Evolutionary conservation across 2,113 vertebrate species (phyloP).

Genomic region (Boulengeromyrus knoepffleri): DNA sequence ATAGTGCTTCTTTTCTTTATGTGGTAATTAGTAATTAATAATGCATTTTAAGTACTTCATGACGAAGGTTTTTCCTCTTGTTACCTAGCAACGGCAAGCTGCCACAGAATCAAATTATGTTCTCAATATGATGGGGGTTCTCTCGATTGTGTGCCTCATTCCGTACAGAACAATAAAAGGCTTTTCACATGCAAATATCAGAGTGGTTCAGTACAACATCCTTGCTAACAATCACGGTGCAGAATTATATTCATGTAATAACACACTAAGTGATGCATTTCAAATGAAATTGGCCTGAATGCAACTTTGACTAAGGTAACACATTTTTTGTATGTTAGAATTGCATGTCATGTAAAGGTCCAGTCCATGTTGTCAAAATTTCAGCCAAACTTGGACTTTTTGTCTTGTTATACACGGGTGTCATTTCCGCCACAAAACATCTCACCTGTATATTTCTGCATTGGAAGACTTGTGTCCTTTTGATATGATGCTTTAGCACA

Average conservation of each 20-base stretch:
- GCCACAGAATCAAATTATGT: slow-evolving; percentile 47
- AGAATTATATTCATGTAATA: slow-evolving; percentile 14
- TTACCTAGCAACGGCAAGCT: slow-evolving; percentile 66
- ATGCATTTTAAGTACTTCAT: slow-evolving; percentile 59
- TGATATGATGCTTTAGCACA: not conserved
- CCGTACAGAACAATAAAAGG: slow-evolving; percentile 27
- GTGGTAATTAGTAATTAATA: slow-evolving; percentile 55
- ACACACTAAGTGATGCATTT: slow-evolving; percentile 8
- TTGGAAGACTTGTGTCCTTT: not conserved
- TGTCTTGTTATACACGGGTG: not conserved
- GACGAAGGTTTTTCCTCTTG: slow-evolving; percentile 59
- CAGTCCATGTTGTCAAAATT: not conserved
- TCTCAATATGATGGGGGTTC: slow-evolving; percentile 32
- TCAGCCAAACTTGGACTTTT: not conserved
- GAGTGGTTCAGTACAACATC: not conserved
- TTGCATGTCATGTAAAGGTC: not conserved
- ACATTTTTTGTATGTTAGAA: not conserved
- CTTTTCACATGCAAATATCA: slow-evolving; percentile 23
- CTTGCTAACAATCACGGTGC: not conserved
- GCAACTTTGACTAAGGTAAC: not conserved
- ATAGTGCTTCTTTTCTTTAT: slow-evolving; percentile 31
- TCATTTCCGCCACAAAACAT: not conserved
- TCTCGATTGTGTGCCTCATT: slow-evolving; percentile 42
- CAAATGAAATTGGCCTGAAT: not conserved
- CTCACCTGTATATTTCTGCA: not conserved